Percentiles rank a stretch among this genome's conserved stretches.
phyloP scores from a whole-genome alignment of 2,113 vertebrate species.

The Trogon melanurus region DNA sequence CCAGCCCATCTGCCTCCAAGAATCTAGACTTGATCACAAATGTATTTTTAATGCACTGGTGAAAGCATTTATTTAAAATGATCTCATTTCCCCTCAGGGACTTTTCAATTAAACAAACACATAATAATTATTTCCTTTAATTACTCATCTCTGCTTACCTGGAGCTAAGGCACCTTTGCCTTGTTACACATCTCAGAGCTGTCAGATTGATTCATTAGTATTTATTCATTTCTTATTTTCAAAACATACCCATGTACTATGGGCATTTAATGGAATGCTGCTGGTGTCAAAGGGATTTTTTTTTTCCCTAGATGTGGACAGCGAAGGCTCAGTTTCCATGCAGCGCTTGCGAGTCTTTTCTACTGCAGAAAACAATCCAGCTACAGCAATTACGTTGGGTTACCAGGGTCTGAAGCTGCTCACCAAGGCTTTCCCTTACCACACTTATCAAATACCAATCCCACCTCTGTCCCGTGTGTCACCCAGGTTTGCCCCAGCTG shows the following conservation, averaged over 20 bases:
- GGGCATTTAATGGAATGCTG: not conserved
- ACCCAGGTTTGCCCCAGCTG: not conserved
- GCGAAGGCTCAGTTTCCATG: not conserved
- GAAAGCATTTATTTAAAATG: conserved; percentile 47
- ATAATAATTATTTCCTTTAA: conserved; percentile 69
- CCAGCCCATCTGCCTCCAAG: conserved; percentile 47
- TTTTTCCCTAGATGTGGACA: not conserved
- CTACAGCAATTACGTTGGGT: not conserved
- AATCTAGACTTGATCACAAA: conserved; percentile 49
- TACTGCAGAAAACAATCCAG: not conserved
- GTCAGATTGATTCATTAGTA: conserved; percentile 48
- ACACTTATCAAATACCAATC: not conserved
- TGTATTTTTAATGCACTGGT: conserved; percentile 45
- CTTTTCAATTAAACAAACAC: conserved; percentile 67
- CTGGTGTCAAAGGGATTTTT: not conserved
- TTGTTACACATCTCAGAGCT: conserved; percentile 38
- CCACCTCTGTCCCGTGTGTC: not conserved
- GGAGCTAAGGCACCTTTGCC: conserved; percentile 58
- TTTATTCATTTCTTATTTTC: conserved; percentile 39
- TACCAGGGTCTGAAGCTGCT: not conserved
- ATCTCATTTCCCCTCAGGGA: not conserved
- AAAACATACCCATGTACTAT: not conserved
- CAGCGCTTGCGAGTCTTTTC: not conserved
- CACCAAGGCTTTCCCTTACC: not conserved
- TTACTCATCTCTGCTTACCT: conserved; percentile 65